These are phyloP conservation scores for Thripadectes ignobilis DNA, from an alignment of 2,797 vertebrate genomes.

Conservation along the genomic window DNA sequence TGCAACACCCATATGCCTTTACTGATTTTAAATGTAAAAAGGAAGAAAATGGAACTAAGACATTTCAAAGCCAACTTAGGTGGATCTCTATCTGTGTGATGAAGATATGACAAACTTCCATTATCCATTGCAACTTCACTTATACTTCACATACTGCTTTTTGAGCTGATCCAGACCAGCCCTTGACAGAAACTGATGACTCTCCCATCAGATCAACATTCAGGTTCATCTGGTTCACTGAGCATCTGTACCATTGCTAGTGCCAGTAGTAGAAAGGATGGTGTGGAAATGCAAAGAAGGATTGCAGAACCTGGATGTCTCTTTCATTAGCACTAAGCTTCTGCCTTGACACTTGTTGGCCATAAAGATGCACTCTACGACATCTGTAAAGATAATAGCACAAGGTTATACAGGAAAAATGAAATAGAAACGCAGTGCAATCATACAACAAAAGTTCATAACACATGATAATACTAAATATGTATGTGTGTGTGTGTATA, in stretches of 20 bases:
- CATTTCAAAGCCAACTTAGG: not conserved
- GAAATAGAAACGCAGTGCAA: not conserved
- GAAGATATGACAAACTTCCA: not conserved
- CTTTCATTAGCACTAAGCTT: not conserved
- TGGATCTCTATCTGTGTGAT: not conserved
- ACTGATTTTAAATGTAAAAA: not conserved
- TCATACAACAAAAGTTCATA: not conserved
- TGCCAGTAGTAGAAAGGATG: not conserved
- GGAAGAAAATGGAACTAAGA: not conserved
- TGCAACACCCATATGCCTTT: not conserved
- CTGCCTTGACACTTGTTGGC: not conserved
- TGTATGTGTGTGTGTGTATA: rapidly evolving
- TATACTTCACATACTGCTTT: not conserved
- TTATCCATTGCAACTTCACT: not conserved
- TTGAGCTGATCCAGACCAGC: not conserved
- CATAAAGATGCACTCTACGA: not conserved
- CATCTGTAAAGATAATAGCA: not conserved
- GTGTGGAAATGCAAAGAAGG: not conserved
- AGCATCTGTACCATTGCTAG: not conserved
- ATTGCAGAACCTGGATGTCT: not conserved
- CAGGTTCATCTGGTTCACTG: not conserved
- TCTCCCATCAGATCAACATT: not conserved
- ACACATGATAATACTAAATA: not conserved
- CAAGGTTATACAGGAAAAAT: not conserved
- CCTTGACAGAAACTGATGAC: not conserved